Base-by-base conservation (phyloP, 2,113 vertebrate species). In the Edolisoma coerulescens region DNA sequence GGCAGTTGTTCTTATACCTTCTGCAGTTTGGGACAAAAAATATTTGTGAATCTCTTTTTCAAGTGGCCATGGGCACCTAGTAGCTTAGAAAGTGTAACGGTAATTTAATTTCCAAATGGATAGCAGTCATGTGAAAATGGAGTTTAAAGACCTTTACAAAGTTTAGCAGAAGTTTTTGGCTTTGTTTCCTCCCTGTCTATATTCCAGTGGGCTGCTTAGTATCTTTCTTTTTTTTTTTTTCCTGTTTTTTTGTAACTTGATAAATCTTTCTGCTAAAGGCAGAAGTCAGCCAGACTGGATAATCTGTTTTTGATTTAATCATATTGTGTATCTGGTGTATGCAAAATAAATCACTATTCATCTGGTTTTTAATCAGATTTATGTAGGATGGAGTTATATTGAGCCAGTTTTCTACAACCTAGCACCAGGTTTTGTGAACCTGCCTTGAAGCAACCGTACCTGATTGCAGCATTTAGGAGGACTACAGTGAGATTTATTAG, bases 241-340 rank as follows among this genome's bases (percentile, higher is more conserved):
- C 2, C 13, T 24, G 16, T 20, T n/a, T 53, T 41, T 74, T 63
- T 32, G 18, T 64, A 80, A 73, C 59, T 95, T 95, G 94, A 94
- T 92, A 92, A 94, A 97, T 95, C 90, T 96, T 88, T 84, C 79
- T 96, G 39, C 83, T 96, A 90, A 95, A 88, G 68, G 85, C 85
- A 93, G 92, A 95, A 95, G 93, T 96, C 95, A 93, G 90, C 90
- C 95, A 96, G 92, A 91, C 93, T 95, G 82, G 93, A 73, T 96
- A 94, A 96, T 96, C 95, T 96, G 95, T 93, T 95, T 93, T 95
- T 97, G 92, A 96, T 97, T 96, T 94, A 96, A 97, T 96, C 93
- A 97, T 86, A 90, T 84, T 83, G 82, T 86, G 91, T 92, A 93
- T 96, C 95, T 97, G 95, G 95, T 79, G 47, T 84, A 86, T 86